Percentiles rank a stretch among this genome's conserved stretches.
phyloP scores from a whole-genome alignment of 1,140 invertebrate genomes.

The Centruroides vittatus region DNA sequence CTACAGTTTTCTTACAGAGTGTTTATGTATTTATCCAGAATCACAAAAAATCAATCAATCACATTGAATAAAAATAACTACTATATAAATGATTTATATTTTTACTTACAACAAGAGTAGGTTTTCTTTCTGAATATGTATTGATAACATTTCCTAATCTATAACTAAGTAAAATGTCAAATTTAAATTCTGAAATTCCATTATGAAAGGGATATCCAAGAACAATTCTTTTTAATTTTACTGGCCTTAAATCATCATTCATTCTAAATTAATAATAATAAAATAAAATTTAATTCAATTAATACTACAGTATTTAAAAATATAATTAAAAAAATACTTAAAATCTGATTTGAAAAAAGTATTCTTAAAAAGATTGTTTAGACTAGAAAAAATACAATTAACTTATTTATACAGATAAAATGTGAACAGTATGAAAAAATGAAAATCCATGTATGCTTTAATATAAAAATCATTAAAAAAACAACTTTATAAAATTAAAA shows the following conservation, averaged over 20 bases:
- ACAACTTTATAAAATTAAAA: no score
- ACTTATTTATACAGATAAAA: no score
- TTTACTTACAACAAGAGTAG: slow-evolving; percentile 45
- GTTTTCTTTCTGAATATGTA: slow-evolving; percentile 53
- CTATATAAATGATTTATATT: slow-evolving; percentile 1
- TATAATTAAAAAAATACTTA: no score
- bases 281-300: neutral
- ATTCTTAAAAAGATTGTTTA: no score
- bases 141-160: slow-evolving; percentile 50
- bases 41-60: neutral
- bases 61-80: neutral
- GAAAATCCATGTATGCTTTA: no score
- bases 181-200: slow-evolving; percentile 46
- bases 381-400: no score
- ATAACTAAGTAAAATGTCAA: slow-evolving; percentile 59
- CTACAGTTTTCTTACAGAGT: no score
- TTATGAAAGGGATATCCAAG: slow-evolving; percentile 44
- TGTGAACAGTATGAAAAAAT: no score
- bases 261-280: slow-evolving; percentile 34
- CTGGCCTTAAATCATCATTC: slow-evolving; percentile 51
- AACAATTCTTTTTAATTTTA: slow-evolving; percentile 53
- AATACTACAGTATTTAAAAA: neutral
- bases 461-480: no score
- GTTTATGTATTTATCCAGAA: no score
- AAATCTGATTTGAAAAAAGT: no score